Evolutionary conservation across 2,797 vertebrate genomes (phyloP), one percentile per base, ranked within the genome.

Genomic region (Poecilia wingei): DNA sequence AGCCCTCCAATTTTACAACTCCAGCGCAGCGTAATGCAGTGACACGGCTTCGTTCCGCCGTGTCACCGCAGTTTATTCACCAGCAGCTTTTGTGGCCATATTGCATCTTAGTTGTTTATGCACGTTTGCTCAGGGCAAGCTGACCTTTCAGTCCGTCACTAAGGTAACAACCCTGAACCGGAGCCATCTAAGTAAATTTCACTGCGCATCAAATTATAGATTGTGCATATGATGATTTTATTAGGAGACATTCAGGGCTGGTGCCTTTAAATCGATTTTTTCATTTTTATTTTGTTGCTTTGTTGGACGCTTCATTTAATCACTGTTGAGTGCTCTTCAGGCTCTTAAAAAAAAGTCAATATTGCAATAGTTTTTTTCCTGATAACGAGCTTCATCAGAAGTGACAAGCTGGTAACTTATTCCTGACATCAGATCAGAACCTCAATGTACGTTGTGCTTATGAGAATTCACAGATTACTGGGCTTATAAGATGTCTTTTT

Each of bases 111-210:
- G 80, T 57, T 8, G 20, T 78, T 78, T 43, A 14, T 18, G 43
- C 22, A 66, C 55, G 43, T n/a, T 57, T 66, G 72, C 72, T 61
- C 74, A 14, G 20, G 72, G 68, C 1, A 0, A 64, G 79, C 64
- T 92, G 92, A 94, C 94, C 90, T 92, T 93, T 93, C 72, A 47
- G 85, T 84, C 83, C 53, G 74, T 95, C 93, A 84, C 92, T 93
- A 93, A 86, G 94, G 94, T 91, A 95, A 95, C 93, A 85, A 82
- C 85, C 64, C 74, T 83, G 72, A 77, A 70, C 77, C 79, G 41
- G 69, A 79, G 77, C 79, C 83, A 82, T 72, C 74, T 78, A 22
- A 53, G 77, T 82, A 84, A 84, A 84, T 77, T 79, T 12, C 14
- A 28, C 76, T 36, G 57, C 72, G 74, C 74, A 49, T 82, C 80